Conservation (phyloP, 2,113 vertebrate genomes). For the human (Homo sapiens) region DNA sequence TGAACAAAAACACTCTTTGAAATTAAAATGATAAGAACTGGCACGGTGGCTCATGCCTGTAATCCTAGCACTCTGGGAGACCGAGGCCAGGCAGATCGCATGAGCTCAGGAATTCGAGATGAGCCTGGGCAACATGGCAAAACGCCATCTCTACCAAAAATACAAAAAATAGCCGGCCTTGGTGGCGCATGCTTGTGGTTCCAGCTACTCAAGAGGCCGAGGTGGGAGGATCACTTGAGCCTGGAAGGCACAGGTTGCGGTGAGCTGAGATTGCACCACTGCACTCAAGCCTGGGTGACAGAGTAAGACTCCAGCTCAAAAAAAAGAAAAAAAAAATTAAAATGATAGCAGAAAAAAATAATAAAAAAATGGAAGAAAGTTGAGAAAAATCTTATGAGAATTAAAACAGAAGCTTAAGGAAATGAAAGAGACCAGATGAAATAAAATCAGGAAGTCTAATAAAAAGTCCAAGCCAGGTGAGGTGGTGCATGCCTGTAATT, state of each 20-base stretch:
- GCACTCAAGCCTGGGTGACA: background rate
- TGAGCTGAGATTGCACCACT: background rate
- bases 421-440: background rate
- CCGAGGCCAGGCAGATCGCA: background rate
- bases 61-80: too few relatives aligned
- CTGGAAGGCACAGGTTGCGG: too few relatives aligned
- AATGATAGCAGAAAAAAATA: background rate
- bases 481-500: background rate
- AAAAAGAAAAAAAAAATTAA: background rate
- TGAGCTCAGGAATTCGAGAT: background rate
- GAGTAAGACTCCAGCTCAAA: background rate
- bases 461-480: background rate
- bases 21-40: background rate
- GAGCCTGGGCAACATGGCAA: background rate
- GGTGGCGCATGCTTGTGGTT: background rate
- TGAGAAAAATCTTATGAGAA: background rate
- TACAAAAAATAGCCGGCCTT: background rate
- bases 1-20: background rate
- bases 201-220: background rate
- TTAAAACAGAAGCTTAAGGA: constrained; percentile 32
- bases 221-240: too few relatives aligned
- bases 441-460: background rate
- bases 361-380: background rate
- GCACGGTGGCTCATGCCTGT: too few relatives aligned
- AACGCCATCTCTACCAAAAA: background rate